phyloP scores from a whole-genome alignment of 2,113 vertebrate species.

The Toxotes jaculatrix region DNA sequence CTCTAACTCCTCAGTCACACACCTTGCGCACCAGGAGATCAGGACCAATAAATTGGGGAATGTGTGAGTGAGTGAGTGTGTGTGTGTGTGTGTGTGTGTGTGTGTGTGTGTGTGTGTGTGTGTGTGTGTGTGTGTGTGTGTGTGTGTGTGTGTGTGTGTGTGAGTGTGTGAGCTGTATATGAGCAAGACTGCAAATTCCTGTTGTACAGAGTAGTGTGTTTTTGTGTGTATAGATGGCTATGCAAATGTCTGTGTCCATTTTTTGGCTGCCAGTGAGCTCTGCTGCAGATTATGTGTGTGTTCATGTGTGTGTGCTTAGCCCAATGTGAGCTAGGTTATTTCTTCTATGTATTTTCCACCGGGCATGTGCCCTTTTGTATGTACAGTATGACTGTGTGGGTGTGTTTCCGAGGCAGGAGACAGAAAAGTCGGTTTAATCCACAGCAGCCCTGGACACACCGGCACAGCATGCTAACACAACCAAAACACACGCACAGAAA shows the following conservation, averaged over 20 bases:
- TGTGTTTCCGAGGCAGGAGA: conserved; percentile 91
- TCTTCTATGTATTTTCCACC: conserved; percentile 46
- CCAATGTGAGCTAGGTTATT: conserved; percentile 50
- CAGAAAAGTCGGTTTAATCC: conserved; percentile 95
- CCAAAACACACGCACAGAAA: conserved; percentile 56
- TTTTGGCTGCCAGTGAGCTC: conserved; percentile 86
- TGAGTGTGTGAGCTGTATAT: conserved; percentile 27
- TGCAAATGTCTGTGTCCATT: conserved; percentile 6
- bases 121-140: conserved; percentile 36
- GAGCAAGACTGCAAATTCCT: conserved; percentile 20
- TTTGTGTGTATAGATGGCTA: conserved; percentile 26
- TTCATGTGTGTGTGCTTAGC: conserved; percentile 53
- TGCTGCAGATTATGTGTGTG: conserved; percentile 89
- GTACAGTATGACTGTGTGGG: conserved; percentile 86
- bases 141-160: too few relatives aligned
- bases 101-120: conserved; percentile 7
- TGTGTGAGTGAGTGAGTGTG: conserved; percentile 15
- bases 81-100: not conserved
- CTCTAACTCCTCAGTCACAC: conserved; percentile 57
- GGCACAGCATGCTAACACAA: conserved; percentile 91
- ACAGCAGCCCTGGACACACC: conserved; percentile 83
- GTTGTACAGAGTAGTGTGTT: conserved; percentile 26
- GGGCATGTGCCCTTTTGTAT: conserved; percentile 65
- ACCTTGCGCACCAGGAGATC: conserved; percentile 45
- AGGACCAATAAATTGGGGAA: conserved; percentile 58